phyloP scores from a whole-genome alignment of 1,140 invertebrate species.

The Leucophenga varia region DNA sequence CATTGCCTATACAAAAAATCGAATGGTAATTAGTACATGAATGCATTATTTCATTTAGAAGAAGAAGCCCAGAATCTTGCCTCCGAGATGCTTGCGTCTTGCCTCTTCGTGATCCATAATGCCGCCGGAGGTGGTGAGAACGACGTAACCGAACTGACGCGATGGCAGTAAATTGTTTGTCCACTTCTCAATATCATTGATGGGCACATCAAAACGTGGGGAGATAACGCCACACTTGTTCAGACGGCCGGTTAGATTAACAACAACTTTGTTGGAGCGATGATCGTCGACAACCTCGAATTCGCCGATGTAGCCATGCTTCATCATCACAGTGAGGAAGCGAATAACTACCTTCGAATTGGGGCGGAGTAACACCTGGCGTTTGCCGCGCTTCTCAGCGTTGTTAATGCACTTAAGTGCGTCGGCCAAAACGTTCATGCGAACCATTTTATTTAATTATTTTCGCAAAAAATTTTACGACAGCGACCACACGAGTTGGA shows the following conservation, averaged over 20 bases:
- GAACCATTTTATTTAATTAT: conserved; percentile 78
- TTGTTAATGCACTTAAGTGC: conserved; percentile 97
- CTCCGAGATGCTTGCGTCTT: conserved; percentile 97
- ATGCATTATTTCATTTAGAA: too few species aligned
- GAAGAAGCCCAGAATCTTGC: conserved; percentile 99
- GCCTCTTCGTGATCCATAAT: conserved; percentile 99
- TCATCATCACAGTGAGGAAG: conserved; percentile 99
- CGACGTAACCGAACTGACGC: conserved; percentile 98
- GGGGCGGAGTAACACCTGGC: conserved; percentile 94
- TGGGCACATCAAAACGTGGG: conserved; percentile 91
- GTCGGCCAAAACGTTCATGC: conserved; percentile 98
- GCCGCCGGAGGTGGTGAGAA: conserved; percentile 96
- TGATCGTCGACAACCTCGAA: conserved; percentile 99
- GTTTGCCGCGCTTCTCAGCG: conserved; percentile 96
- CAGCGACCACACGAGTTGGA: too few species aligned
- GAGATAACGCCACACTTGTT: conserved; percentile 95
- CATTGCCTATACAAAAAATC: too few species aligned
- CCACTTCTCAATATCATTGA: conserved; percentile 96
- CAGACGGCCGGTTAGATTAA: conserved; percentile 94
- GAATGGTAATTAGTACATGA: too few species aligned
- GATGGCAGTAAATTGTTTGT: conserved; percentile 94
- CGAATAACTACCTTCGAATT: conserved; percentile 97
- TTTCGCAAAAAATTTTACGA: too few species aligned
- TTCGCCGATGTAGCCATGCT: conserved; percentile 98
- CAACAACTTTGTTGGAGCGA: conserved; percentile 95